These are phyloP conservation scores for Scomberomorus guttatus DNA, from an alignment of 2,797 vertebrate species.

Conservation along the genomic window DNA sequence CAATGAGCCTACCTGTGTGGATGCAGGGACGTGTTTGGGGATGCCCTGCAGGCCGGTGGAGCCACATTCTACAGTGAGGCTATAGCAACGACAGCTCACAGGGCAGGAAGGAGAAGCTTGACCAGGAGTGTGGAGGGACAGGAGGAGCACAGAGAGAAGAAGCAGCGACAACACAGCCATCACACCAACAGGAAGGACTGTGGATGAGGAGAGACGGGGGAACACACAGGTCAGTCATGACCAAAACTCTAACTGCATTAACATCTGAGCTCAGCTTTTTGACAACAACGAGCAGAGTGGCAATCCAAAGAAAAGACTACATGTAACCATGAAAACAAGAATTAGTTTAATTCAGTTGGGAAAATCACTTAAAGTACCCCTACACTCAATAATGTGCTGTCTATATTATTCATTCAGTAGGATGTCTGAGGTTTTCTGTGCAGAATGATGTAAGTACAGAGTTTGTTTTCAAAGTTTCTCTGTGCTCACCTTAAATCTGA, in stretches of 20 bases:
- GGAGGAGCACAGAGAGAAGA: slow-evolving; percentile 62
- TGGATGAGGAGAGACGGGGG: slow-evolving; percentile 10
- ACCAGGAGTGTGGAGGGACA: slow-evolving; percentile 48
- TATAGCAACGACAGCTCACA: slow-evolving; percentile 88
- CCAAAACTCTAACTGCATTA: background rate
- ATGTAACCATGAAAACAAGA: background rate
- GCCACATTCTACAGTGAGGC: slow-evolving; percentile 90
- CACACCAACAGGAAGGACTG: slow-evolving; percentile 25
- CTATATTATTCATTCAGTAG: too few relatives aligned
- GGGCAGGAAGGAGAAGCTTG: slow-evolving; percentile 80
- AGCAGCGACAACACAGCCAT: slow-evolving; percentile 62
- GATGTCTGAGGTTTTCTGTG: too few relatives aligned
- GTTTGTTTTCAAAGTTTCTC: too few relatives aligned
- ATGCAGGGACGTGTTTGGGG: slow-evolving; percentile 83
- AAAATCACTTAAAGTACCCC: too few relatives aligned
- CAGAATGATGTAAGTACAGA: too few relatives aligned
- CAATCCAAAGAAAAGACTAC: background rate
- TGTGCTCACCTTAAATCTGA: too few relatives aligned
- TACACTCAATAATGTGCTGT: too few relatives aligned
- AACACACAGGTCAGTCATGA: background rate
- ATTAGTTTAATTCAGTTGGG: background rate
- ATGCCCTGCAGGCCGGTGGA: slow-evolving; percentile 83
- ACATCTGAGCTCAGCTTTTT: background rate
- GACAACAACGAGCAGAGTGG: background rate
- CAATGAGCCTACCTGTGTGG: slow-evolving; percentile 82